Base-by-base conservation (phyloP, 2,797 vertebrate species). In the Netta rufina region DNA sequence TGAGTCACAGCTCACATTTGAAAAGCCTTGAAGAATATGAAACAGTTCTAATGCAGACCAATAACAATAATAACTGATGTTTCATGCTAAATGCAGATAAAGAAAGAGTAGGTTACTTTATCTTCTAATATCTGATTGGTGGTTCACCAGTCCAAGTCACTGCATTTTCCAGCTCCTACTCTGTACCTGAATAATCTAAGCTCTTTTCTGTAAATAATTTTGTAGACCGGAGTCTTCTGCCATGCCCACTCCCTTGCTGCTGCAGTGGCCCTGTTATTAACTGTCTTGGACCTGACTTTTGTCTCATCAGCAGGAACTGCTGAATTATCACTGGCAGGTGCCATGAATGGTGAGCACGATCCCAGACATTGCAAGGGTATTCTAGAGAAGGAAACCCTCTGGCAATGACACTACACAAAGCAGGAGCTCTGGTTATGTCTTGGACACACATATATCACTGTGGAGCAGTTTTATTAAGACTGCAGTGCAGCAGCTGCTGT, bases 391-490 rank as follows among this genome's bases (percentile, higher is more conserved):
- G 83, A 93, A 66, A 58, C 47, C 87, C 28, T 84, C 79, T 73
- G 65, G 51, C 76, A 92, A 73, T 66, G 60, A 66, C 41, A 80
- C 33, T 49, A 67, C 56, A 49, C 14, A 10, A 47, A 45, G 60
- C 28, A 72, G 70, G 62, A 92, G 21, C 38, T 43, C 76, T 81
- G 73, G 81, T 92, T 91, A 64, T 75, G 62, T 70, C 79, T 81
- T 70, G 36, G 54, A 61, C 70, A 33, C 78, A 53, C 1, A 10
- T 90, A 84, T 84, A 84, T 78, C 84, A 94, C 76, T 83, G 49
- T 32, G 32, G 47, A 87, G 53, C 70, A 81, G 54, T 75, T 97
- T 95, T 95, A 87, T 92, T 90, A 86, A 88, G 62, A 80, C 66
- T 0, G 17, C 70, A 94, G 77, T 90, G 74, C 87, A 87, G 89